phyloP scores from a whole-genome alignment of 2,888 invertebrate genomes.

The Drosophila sordidula region DNA sequence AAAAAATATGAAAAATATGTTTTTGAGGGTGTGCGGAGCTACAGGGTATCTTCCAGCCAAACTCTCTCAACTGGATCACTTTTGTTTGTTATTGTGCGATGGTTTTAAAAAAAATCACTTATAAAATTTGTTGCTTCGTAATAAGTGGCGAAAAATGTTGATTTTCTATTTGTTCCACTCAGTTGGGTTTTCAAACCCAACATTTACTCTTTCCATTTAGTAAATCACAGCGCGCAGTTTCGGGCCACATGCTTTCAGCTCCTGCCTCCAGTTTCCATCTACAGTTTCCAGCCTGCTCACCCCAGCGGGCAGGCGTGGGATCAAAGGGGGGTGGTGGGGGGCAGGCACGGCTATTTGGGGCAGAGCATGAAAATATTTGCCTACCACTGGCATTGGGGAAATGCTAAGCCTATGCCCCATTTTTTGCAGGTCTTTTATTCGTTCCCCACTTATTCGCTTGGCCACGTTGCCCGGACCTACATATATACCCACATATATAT shows the following conservation, averaged over 20 bases:
- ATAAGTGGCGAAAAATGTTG: conserved; percentile 53
- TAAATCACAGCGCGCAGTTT: conserved; percentile 11
- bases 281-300: background rate
- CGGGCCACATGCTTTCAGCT: conserved; percentile 1
- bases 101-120: conserved; percentile 2
- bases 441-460: conserved; percentile 13
- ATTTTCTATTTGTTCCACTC: conserved; percentile 60
- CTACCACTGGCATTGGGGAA: conserved; percentile 2
- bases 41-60: background rate
- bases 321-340: no score
- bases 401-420: conserved; percentile 8
- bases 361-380: conserved; percentile 7
- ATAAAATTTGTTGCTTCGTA: conserved; percentile 18
- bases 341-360: background rate
- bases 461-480: background rate
- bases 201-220: conserved; percentile 28
- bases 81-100: background rate
- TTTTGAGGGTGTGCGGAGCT: no score
- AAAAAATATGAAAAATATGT: no score
- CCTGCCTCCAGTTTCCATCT: background rate
- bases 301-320: background rate
- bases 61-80: background rate
- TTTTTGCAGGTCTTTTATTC: conserved; percentile 6
- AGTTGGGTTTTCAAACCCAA: conserved; percentile 46
- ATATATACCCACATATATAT: background rate